Evolutionary conservation across 2,888 invertebrate genomes (phyloP), one percentile per base, ranked within the genome.

Genomic region (Watsonalla cultraria): DNA sequence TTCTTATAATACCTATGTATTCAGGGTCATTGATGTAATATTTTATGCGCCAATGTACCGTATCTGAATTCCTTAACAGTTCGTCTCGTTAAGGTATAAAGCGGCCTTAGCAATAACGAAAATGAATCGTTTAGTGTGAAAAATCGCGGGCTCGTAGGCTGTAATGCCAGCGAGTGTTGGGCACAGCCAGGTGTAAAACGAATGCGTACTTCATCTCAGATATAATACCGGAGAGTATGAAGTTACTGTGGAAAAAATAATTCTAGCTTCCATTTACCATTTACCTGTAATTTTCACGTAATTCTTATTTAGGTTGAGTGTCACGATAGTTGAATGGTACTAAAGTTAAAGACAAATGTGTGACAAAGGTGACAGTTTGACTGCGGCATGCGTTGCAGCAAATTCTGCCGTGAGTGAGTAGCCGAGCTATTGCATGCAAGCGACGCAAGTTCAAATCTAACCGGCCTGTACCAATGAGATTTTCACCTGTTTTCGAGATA

Each of bases 81-180:
- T 47, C n/a, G 0, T 34, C 34, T 35, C 35, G 48, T 35, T 8
- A 11, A 37, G 5, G 42, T 42, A 49, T 39, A 37, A 49, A 49
- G 13, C 49, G 49, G 15, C 37, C 15, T 49, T 37, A 39, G 37
- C 37, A 37, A 49, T 34, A 49, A 37, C 49, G 37, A 62, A 63
- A 60, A 65, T 65, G 62, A 57, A 57, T 57, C 68, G 58, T 56
- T 67, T 57, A 62, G 53, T 55, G 61, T 68, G 66, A 67, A 56
- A 64, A 65, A 68, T 67, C 54, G 59, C 51, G 52, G 52, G 56
- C 56, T 58, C 56, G 47, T 11, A 33, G 34, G 24, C 46, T 46
- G 46, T 24, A 46, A 46, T 46, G 46, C 24, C 24, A 24, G 5
- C 46, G 14, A 11, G 14, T 24, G 46, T 24, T 56, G 52, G 9